Conservation (phyloP, 2,797 vertebrate genomes). For the Myotis planiceps region DNA sequence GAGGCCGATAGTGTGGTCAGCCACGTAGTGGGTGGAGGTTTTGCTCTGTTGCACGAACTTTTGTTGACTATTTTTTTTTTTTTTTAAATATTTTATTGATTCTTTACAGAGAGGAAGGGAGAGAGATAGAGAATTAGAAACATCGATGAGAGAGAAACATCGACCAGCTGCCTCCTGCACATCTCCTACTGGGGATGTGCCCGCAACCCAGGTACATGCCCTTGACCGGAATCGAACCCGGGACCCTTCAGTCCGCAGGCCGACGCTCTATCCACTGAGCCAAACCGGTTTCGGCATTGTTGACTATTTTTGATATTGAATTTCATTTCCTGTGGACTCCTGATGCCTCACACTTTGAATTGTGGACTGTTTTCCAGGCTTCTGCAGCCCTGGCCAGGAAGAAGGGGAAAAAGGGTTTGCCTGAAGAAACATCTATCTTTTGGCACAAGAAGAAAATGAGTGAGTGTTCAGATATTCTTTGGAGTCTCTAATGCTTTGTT, state of each 20-base stretch:
- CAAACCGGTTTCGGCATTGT: too few species aligned
- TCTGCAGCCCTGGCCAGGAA: slow-evolving; percentile 93
- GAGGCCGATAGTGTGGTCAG: neutral
- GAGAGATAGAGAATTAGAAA: too few species aligned
- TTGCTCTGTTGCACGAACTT: rapidly evolving
- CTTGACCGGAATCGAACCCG: too few species aligned
- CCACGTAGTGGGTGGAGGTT: rapidly evolving
- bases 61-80: neutral
- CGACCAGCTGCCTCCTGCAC: too few species aligned
- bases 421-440: slow-evolving; percentile 91
- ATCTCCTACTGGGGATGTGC: too few species aligned
- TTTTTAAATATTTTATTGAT: too few species aligned
- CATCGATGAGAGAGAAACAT: too few species aligned
- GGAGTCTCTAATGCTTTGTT: neutral
- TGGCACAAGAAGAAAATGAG: slow-evolving; percentile 95
- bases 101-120: too few species aligned
- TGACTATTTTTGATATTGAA: neutral
- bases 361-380: slow-evolving; percentile 85
- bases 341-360: neutral
- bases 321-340: neutral
- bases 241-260: too few species aligned
- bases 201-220: too few species aligned
- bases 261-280: too few species aligned
- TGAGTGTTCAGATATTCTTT: slow-evolving; percentile 83
- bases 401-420: slow-evolving; percentile 92